A percentile compares a stretch with the other conserved stretches of the same genome.
Conservation (phyloP, 2,888 invertebrate genomes). For the Amblyjoppa fuscipennis region DNA sequence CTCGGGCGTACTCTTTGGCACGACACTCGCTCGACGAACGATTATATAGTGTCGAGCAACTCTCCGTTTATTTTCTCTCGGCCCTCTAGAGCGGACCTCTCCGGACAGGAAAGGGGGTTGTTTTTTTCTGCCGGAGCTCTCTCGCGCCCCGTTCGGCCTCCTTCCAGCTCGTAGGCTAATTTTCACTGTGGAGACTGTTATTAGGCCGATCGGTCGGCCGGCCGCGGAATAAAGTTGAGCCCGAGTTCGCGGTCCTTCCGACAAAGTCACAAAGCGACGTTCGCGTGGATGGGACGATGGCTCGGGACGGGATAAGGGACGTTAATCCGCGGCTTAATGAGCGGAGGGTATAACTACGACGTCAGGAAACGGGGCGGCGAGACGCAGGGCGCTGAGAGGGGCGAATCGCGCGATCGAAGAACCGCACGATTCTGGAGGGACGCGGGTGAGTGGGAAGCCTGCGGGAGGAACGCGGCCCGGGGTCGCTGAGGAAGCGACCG, state of each 20-base stretch:
- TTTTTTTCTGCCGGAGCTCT: background rate
- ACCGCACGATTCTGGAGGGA: slow-evolving; percentile 64
- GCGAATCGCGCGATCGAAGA: slow-evolving; percentile 67
- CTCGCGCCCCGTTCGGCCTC: slow-evolving; percentile 62
- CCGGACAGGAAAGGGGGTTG: slow-evolving; percentile 17
- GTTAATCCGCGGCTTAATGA: slow-evolving; percentile 37
- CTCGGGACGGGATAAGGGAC: slow-evolving; percentile 34
- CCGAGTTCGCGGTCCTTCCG: background rate
- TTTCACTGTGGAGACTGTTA: slow-evolving; percentile 5
- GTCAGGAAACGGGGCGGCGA: slow-evolving; percentile 59
- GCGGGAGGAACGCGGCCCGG: slow-evolving; percentile 49
- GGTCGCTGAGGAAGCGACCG: slow-evolving; percentile 50
- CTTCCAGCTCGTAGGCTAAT: slow-evolving; percentile 59
- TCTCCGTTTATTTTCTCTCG: slow-evolving; percentile 2
- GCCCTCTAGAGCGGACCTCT: background rate
- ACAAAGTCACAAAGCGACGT: slow-evolving; percentile 9
- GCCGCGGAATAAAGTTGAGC: background rate
- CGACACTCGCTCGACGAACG: slow-evolving; percentile 58
- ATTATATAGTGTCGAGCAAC: slow-evolving; percentile 60
- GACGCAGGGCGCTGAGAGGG: slow-evolving; percentile 65
- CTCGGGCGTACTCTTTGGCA: slow-evolving; percentile 66
- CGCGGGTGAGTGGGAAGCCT: slow-evolving; percentile 51
- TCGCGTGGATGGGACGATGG: slow-evolving; percentile 14
- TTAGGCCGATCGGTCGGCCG: background rate
- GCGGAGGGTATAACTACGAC: slow-evolving; percentile 26